These are phyloP conservation scores for Trochalopteron elliotii DNA, from an alignment of 2,113 vertebrate genomes.

Conservation along the genomic window DNA sequence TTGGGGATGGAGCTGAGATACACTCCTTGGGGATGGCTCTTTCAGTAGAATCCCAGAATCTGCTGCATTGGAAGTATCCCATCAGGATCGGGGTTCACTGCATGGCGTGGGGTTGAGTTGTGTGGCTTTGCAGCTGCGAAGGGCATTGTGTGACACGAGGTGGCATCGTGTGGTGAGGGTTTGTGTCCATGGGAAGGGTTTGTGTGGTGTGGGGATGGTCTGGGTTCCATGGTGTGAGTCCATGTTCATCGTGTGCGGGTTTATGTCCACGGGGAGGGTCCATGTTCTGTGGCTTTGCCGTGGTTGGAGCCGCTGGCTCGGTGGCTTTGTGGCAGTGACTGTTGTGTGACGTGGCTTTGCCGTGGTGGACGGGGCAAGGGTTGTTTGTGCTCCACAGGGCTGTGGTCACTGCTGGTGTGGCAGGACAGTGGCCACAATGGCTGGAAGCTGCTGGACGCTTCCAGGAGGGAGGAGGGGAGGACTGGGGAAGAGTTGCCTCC, in stretches of 20 bases:
- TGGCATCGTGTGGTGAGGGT: too few relatives aligned
- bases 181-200: too few relatives aligned
- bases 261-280: not conserved
- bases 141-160: too few relatives aligned
- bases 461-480: not conserved
- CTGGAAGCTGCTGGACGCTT: not conserved
- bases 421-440: rapidly evolving
- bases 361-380: rapidly evolving
- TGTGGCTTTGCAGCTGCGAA: too few relatives aligned
- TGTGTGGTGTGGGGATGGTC: too few relatives aligned
- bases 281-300: not conserved
- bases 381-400: not conserved
- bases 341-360: not conserved
- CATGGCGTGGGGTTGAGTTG: too few relatives aligned
- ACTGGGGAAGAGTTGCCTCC: not conserved
- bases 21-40: not conserved
- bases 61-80: too few relatives aligned
- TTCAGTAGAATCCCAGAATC: not conserved
- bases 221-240: not conserved
- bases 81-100: too few relatives aligned
- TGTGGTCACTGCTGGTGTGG: not conserved
- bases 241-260: too few relatives aligned
- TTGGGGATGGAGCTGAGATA: not conserved
- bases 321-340: not conserved
- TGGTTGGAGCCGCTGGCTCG: not conserved